Conservation (phyloP, 2,113 vertebrate species). For the Etheostoma cragini region DNA sequence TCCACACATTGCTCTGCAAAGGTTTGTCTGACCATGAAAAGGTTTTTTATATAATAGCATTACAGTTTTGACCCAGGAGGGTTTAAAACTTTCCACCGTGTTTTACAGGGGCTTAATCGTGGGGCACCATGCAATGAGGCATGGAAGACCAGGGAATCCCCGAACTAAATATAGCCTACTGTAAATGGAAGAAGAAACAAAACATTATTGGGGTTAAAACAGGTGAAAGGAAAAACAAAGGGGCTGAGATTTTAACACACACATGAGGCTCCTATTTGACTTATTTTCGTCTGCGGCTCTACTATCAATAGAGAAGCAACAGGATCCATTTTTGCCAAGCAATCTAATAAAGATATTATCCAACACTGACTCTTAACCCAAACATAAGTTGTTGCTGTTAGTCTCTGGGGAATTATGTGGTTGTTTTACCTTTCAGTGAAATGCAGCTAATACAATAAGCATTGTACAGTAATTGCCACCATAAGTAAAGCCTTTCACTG, state of each 20-base stretch:
- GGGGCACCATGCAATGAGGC: slow-evolving; percentile 47
- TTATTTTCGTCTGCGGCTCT: slow-evolving; percentile 41
- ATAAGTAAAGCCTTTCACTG: background rate
- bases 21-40: slow-evolving; percentile 18
- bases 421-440: slow-evolving; percentile 2
- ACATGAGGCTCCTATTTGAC: slow-evolving; percentile 48
- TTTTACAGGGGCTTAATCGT: slow-evolving; percentile 30
- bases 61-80: slow-evolving; percentile 33
- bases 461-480: background rate
- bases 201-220: slow-evolving; percentile 52
- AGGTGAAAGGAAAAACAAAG: slow-evolving; percentile 61
- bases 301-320: slow-evolving; percentile 3
- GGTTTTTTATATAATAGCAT: background rate
- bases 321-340: background rate
- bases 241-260: slow-evolving; percentile 56
- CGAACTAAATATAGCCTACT: slow-evolving; percentile 65
- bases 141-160: slow-evolving; percentile 62
- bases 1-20: slow-evolving; percentile 25
- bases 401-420: background rate
- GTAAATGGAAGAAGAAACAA: slow-evolving; percentile 61
- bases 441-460: slow-evolving; percentile 6
- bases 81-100: slow-evolving; percentile 46
- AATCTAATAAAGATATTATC: slow-evolving; percentile 11
- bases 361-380: slow-evolving; percentile 11
- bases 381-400: slow-evolving; percentile 2